A percentile compares a stretch with the other conserved stretches of the same genome.
phyloP scores from a whole-genome alignment of 1,140 invertebrate genomes.

The Drosophila cardini region DNA sequence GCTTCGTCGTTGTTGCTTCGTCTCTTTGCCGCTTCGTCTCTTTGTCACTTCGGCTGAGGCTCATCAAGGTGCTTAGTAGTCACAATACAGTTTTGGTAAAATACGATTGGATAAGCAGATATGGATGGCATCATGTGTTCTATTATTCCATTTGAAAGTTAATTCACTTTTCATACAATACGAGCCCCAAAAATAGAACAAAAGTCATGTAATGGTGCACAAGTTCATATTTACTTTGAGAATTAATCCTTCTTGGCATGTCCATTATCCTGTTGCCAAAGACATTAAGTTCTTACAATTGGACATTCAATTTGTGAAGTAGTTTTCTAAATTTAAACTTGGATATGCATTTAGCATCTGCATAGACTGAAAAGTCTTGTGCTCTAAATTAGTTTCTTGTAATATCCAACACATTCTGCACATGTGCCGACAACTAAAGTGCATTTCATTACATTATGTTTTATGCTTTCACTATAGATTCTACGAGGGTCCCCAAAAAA shows the following conservation, averaged over 20 bases:
- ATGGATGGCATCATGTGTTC: conserved; percentile 36
- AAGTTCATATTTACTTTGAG: conserved; percentile 11
- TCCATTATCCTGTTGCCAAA: conserved; percentile 6
- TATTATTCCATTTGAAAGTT: conserved; percentile 46
- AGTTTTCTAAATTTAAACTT: too few relatives aligned
- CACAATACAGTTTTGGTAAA: conserved; percentile 46
- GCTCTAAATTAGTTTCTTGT: conserved; percentile 4
- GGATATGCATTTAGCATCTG: conserved; percentile 7
- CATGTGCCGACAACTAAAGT: conserved; percentile 28
- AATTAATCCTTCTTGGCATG: conserved; percentile 4
- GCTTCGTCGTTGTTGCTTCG: conserved; percentile 25
- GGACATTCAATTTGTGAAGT: too few relatives aligned
- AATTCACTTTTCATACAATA: conserved; percentile 31
- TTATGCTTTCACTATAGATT: conserved; percentile 12
- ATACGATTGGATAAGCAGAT: conserved; percentile 48
- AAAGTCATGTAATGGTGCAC: conserved; percentile 12
- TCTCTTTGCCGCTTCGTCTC: conserved; percentile 12
- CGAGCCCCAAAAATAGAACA: conserved; percentile 8
- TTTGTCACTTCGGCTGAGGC: conserved; percentile 37
- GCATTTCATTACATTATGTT: conserved; percentile 13
- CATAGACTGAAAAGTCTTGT: not conserved
- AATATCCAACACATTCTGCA: conserved; percentile 5
- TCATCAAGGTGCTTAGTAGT: conserved; percentile 33
- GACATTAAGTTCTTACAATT: not conserved
- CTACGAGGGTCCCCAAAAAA: not conserved